Conservation (phyloP, 2,888 invertebrate species). For the Xylota sylvarum region DNA sequence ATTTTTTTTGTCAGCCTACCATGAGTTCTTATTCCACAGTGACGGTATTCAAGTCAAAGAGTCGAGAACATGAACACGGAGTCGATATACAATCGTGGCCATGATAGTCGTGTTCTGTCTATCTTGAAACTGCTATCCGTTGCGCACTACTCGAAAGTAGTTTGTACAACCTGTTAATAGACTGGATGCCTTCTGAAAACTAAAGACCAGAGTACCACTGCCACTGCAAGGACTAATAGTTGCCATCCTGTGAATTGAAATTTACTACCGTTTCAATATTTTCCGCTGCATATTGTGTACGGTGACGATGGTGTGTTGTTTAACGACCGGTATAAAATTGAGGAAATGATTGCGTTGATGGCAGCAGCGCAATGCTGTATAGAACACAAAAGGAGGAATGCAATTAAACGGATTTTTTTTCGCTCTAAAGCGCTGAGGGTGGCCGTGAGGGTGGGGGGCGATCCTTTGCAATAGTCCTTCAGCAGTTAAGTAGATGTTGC, state of each 20-base stretch:
- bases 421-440: neutral
- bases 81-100: constrained; percentile 7
- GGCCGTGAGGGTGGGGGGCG: neutral
- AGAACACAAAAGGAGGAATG: constrained; percentile 43
- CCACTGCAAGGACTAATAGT: constrained; percentile 44
- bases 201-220: constrained; percentile 17
- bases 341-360: constrained; percentile 73
- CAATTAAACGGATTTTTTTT: constrained; percentile 63
- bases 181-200: constrained; percentile 34
- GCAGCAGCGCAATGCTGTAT: constrained; percentile 42
- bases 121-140: constrained; percentile 10
- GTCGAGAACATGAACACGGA: constrained; percentile 22
- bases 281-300: constrained; percentile 28
- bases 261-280: constrained; percentile 53
- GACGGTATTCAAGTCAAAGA: constrained; percentile 43
- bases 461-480: constrained; percentile 45
- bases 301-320: constrained; percentile 50
- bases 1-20: neutral
- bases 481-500: constrained; percentile 67
- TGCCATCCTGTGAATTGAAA: constrained; percentile 40
- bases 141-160: constrained; percentile 20
- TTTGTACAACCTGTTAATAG: constrained; percentile 63
- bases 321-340: constrained; percentile 71
- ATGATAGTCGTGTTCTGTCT: constrained; percentile 9
- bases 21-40: constrained; percentile 8